These are phyloP conservation scores for Phyto melanocephala DNA, from an alignment of 2,888 invertebrate species.

Conservation along the genomic window DNA sequence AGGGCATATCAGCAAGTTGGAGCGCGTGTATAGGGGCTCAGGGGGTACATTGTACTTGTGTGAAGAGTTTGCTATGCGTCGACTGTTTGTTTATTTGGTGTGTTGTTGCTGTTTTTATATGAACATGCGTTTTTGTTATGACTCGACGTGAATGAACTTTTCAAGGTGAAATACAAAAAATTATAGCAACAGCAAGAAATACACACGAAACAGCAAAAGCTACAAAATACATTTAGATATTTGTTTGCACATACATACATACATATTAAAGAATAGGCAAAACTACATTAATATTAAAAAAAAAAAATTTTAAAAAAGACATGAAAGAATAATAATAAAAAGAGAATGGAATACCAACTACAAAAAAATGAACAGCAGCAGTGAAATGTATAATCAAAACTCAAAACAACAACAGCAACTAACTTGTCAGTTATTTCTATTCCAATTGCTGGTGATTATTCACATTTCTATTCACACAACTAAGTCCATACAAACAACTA, in stretches of 20 bases:
- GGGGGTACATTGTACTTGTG: slow-evolving; percentile 1
- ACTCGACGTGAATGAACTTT: slow-evolving; percentile 75
- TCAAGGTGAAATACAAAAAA: slow-evolving; percentile 75
- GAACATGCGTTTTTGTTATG: slow-evolving; percentile 74
- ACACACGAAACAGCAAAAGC: slow-evolving; percentile 15
- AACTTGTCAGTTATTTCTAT: not conserved
- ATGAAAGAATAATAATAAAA: slow-evolving; percentile 11
- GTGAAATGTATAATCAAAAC: slow-evolving; percentile 24
- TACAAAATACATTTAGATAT: not conserved
- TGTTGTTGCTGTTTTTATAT: slow-evolving; percentile 63
- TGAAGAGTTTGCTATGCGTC: slow-evolving; percentile 38
- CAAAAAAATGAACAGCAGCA: not conserved
- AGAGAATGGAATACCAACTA: not conserved
- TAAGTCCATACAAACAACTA: not conserved
- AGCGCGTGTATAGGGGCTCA: slow-evolving; percentile 5
- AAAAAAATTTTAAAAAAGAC: slow-evolving; percentile 32
- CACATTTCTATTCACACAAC: not conserved
- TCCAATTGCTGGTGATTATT: not conserved
- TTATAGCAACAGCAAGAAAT: slow-evolving; percentile 34
- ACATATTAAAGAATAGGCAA: slow-evolving; percentile 27
- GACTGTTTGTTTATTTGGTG: not conserved
- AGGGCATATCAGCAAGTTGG: slow-evolving; percentile 22
- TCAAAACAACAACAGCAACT: slow-evolving; percentile 21
- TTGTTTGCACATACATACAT: not conserved
- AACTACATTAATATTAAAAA: slow-evolving; percentile 61